Evolutionary conservation across 30 jellyfish, hydroid and myxozoan species (phyloP).

Genomic region (Aurelia sp.): DNA sequence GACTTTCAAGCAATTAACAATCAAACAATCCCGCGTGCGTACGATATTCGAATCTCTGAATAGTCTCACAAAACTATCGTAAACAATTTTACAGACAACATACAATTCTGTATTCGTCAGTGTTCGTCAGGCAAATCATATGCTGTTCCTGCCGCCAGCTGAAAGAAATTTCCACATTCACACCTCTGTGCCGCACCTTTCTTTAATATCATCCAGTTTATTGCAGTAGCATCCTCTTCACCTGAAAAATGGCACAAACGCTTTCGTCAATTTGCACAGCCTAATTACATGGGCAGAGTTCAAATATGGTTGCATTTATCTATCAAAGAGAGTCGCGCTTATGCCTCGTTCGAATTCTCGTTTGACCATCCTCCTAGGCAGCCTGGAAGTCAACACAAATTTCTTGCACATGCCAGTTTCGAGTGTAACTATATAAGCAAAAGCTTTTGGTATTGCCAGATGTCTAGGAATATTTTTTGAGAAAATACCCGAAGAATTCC

Average conservation of each 20-base stretch:
- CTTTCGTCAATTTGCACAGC: no score
- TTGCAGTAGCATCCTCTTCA: conserved; percentile 97
- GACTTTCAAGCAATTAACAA: conserved; percentile 37
- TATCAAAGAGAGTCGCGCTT: no score
- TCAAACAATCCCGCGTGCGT: conserved; percentile 26
- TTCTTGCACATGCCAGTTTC: no score
- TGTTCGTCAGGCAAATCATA: conserved; percentile 86
- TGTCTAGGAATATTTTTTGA: no score
- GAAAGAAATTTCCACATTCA: conserved; percentile 94
- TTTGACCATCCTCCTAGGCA: no score
- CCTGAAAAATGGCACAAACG: conserved; percentile 55
- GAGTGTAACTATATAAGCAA: no score
- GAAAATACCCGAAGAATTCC: no score
- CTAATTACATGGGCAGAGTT: no score
- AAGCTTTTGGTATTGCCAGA: no score
- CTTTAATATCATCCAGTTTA: conserved; percentile 93
- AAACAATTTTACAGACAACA: conserved; percentile 13
- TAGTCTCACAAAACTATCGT: conserved; percentile 13
- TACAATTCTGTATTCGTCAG: not conserved
- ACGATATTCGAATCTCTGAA: not conserved
- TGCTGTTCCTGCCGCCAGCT: conserved; percentile 85
- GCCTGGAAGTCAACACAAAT: no score
- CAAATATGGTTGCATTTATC: no score
- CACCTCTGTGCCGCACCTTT: conserved; percentile 98
- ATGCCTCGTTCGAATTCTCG: no score